These are phyloP conservation scores for Charanyca ferruginea DNA, from an alignment of 2,888 invertebrate genomes.

Conservation along the genomic window DNA sequence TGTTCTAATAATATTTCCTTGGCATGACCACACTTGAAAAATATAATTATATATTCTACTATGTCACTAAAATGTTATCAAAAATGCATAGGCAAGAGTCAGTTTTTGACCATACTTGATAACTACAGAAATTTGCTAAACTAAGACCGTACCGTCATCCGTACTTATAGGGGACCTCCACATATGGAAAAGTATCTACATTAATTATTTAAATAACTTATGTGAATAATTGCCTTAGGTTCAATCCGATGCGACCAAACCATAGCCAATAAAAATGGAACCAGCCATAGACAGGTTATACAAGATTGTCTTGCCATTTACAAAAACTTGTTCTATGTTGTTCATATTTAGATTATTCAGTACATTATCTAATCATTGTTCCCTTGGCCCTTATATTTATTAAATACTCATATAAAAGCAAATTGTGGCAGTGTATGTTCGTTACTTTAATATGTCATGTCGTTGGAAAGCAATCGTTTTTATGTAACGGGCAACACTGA, in stretches of 20 bases:
- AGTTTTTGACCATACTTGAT: constrained; percentile 30
- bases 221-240: neutral
- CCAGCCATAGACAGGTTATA: constrained; percentile 31
- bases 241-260: neutral
- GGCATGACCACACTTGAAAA: constrained; percentile 31
- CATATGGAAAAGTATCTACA: neutral
- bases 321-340: constrained; percentile 47
- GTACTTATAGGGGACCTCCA: too few relatives aligned
- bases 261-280: constrained; percentile 16
- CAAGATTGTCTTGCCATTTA: constrained; percentile 33
- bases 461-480: constrained; percentile 29
- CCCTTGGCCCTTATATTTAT: constrained; percentile 75
- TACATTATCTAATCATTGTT: constrained; percentile 72
- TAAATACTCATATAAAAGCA: constrained; percentile 68
- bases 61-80: constrained; percentile 20
- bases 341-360: constrained; percentile 50
- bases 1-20: constrained; percentile 24
- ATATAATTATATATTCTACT: constrained; percentile 28
- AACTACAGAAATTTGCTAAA: constrained; percentile 5
- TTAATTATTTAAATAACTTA: neutral
- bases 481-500: constrained; percentile 33
- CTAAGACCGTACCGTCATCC: neutral
- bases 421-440: constrained; percentile 74
- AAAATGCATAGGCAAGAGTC: constrained; percentile 68
- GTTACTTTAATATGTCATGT: constrained; percentile 50